These are phyloP conservation scores for Heliornis fulica DNA, from an alignment of 2,113 vertebrate genomes.

Conservation along the genomic window DNA sequence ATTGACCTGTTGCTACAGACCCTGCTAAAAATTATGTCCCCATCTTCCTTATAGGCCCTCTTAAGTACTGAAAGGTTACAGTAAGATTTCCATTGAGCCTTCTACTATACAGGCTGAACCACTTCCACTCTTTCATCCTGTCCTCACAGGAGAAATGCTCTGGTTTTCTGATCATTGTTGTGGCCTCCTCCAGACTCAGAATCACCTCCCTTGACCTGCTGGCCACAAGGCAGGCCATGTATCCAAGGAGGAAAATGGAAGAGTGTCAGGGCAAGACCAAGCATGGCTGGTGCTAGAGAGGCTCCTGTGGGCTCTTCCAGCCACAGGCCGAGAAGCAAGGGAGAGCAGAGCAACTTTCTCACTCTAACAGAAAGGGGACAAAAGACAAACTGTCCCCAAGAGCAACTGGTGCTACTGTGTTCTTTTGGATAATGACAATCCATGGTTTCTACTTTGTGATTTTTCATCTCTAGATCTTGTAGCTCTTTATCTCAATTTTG, in stretches of 20 bases:
- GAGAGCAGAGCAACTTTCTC: neutral
- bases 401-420: neutral
- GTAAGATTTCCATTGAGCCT: rapidly evolving
- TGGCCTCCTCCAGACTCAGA: neutral
- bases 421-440: neutral
- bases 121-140: no score
- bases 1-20: neutral
- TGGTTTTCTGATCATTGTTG: no score
- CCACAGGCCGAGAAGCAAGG: rapidly evolving
- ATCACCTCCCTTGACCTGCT: neutral
- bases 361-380: neutral
- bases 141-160: no score
- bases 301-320: rapidly evolving
- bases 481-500: slow-evolving; percentile 25
- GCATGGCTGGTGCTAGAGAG: rapidly evolving
- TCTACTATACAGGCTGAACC: neutral
- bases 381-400: neutral
- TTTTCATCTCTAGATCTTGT: slow-evolving; percentile 35
- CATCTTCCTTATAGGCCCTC: neutral
- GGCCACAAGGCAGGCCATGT: rapidly evolving
- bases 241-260: neutral
- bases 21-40: no score
- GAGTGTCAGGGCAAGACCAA: neutral
- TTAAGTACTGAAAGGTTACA: neutral
- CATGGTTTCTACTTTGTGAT: neutral